phyloP scores from a whole-genome alignment of 2,113 vertebrate genomes.

The Condylura cristata region DNA sequence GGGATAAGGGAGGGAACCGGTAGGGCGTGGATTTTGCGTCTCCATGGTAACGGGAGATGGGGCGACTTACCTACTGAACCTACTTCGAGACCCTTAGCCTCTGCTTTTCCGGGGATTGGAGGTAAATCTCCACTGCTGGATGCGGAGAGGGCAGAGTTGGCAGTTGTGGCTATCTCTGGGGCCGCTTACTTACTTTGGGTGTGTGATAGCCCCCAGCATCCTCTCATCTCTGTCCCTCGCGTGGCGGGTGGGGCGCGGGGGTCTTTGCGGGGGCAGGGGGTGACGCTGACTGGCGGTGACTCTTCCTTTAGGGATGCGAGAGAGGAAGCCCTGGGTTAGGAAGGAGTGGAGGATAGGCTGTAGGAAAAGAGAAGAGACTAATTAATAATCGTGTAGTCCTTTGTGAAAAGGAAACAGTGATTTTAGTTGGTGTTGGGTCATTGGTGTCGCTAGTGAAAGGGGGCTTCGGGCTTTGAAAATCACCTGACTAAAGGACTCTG shows the following conservation, averaged over 20 bases:
- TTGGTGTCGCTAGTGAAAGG: constrained; percentile 17
- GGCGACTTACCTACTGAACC: not conserved
- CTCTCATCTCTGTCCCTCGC: not conserved
- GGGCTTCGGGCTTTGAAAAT: not conserved
- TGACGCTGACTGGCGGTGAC: no score
- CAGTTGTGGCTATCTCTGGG: not conserved
- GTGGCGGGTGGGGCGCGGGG: no score
- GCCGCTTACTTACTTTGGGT: not conserved
- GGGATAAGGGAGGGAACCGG: not conserved
- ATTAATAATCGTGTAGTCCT: not conserved
- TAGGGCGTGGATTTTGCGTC: not conserved
- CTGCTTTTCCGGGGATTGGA: not conserved
- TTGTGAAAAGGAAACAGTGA: not conserved
- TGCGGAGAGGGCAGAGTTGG: not conserved
- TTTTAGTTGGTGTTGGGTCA: constrained; percentile 16
- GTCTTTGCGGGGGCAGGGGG: no score
- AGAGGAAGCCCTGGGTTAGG: not conserved
- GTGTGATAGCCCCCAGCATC: not conserved
- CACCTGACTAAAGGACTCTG: not conserved
- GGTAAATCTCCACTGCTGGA: not conserved
- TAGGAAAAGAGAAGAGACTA: not conserved
- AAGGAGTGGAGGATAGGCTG: not conserved
- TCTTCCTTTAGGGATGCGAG: not conserved
- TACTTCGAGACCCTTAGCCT: not conserved
- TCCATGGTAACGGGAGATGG: constrained; percentile 70